phyloP scores from a whole-genome alignment of 2,888 invertebrate genomes.

The Panopea generosa region DNA sequence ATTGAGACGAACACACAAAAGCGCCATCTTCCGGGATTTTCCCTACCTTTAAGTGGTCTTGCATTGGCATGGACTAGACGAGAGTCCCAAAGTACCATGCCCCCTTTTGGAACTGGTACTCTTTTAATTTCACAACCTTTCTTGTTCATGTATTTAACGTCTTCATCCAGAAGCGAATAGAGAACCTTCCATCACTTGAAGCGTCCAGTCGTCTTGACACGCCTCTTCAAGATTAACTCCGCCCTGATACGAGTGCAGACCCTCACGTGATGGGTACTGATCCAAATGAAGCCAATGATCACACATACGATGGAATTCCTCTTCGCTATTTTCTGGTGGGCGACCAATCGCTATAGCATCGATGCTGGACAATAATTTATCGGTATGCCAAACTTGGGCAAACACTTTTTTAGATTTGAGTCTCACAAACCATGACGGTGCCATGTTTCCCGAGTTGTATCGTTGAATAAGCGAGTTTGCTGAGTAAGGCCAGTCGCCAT shows the following conservation, averaged over 20 bases:
- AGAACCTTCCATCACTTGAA: slow-evolving; percentile 68
- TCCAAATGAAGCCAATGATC: slow-evolving; percentile 71
- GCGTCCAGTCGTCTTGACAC: slow-evolving; percentile 66
- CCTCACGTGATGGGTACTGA: slow-evolving; percentile 62
- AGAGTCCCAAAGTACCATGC: slow-evolving; percentile 79
- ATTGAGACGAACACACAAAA: slow-evolving; percentile 73
- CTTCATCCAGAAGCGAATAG: slow-evolving; percentile 54
- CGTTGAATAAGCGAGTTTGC: slow-evolving; percentile 73
- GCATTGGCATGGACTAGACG: slow-evolving; percentile 74
- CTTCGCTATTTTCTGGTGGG: slow-evolving; percentile 77
- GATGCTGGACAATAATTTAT: slow-evolving; percentile 75
- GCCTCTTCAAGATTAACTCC: slow-evolving; percentile 73
- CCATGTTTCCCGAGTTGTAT: slow-evolving; percentile 73
- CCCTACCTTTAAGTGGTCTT: slow-evolving; percentile 61
- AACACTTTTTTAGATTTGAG: slow-evolving; percentile 75
- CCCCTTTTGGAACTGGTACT: slow-evolving; percentile 75
- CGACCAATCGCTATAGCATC: slow-evolving; percentile 80
- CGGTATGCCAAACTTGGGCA: slow-evolving; percentile 77
- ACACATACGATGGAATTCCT: slow-evolving; percentile 50
- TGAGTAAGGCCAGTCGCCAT: slow-evolving; percentile 66
- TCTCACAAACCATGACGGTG: slow-evolving; percentile 74
- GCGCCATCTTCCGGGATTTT: slow-evolving; percentile 69
- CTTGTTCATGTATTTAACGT: slow-evolving; percentile 54
- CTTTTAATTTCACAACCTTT: slow-evolving; percentile 60
- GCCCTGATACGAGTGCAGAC: slow-evolving; percentile 76